Conservation (phyloP, 2,888 invertebrate species). For the Diachrysia chrysitis region DNA sequence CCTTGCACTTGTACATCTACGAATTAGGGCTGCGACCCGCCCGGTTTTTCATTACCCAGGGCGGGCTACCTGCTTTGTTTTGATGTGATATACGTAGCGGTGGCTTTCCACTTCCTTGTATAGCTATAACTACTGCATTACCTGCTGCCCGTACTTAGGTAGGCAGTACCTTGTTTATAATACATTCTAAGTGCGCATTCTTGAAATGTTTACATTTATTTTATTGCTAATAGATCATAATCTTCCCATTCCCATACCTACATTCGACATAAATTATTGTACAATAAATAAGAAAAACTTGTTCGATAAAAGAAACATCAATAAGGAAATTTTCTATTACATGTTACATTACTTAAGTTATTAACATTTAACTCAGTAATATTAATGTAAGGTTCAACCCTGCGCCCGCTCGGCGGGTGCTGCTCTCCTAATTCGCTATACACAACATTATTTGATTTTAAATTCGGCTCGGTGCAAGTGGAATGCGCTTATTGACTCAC, state of each 20-base stretch:
- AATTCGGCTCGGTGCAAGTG: constrained; percentile 81
- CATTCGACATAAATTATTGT: constrained; percentile 15
- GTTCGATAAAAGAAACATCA: constrained; percentile 10
- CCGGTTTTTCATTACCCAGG: constrained; percentile 56
- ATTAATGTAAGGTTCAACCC: constrained; percentile 36
- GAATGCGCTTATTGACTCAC: constrained; percentile 84
- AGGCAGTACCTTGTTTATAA: constrained; percentile 20
- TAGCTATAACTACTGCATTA: constrained; percentile 11
- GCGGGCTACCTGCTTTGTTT: constrained; percentile 60
- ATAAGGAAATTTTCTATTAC: constrained; percentile 8
- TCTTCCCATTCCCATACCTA: constrained; percentile 19
- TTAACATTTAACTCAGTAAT: not conserved
- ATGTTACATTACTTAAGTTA: not conserved
- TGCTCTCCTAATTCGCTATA: constrained; percentile 75
- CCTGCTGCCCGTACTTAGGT: not conserved
- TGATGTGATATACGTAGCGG: constrained; percentile 25
- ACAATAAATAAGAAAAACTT: constrained; percentile 8
- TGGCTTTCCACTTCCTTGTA: constrained; percentile 15
- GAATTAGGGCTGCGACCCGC: constrained; percentile 57
- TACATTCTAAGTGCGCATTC: constrained; percentile 37
- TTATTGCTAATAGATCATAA: constrained; percentile 29
- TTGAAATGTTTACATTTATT: constrained; percentile 27
- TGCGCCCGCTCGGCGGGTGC: constrained; percentile 24
- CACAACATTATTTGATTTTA: constrained; percentile 88
- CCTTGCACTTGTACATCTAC: constrained; percentile 67